phyloP scores from a whole-genome alignment of 2,797 vertebrate species.

The Pangasius djambal region DNA sequence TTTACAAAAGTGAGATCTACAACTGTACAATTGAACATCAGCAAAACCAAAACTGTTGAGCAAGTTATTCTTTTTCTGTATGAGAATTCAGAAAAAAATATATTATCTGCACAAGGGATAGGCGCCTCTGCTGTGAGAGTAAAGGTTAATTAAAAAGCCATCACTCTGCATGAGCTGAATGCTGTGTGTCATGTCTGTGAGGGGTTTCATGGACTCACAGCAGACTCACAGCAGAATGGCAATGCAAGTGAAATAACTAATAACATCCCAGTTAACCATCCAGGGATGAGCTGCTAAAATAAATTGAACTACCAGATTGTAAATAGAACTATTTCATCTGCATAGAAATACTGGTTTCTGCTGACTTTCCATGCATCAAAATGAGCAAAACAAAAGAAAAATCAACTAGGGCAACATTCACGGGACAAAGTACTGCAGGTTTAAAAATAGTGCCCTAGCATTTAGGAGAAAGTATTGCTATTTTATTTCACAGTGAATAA shows the following conservation, averaged over 20 bases:
- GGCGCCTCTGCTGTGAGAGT: constrained; percentile 23
- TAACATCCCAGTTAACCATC: constrained; percentile 45
- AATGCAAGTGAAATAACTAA: constrained; percentile 40
- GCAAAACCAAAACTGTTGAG: background rate
- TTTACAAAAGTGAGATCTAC: background rate
- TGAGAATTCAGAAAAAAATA: constrained; percentile 13
- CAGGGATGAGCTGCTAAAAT: constrained; percentile 26
- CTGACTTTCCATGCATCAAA: constrained; percentile 4
- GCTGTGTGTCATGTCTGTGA: constrained; percentile 24
- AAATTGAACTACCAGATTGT: constrained; percentile 36
- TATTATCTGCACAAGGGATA: constrained; percentile 16
- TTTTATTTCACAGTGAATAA: constrained; percentile 18
- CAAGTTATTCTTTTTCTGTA: background rate
- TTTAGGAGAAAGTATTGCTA: background rate
- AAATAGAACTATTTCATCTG: constrained; percentile 31
- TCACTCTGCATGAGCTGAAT: constrained; percentile 40
- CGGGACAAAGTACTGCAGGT: background rate
- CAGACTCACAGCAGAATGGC: constrained; percentile 26
- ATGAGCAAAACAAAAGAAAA: constrained; percentile 16
- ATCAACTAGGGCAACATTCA: background rate
- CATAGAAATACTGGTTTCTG: constrained; percentile 18
- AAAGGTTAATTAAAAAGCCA: constrained; percentile 47
- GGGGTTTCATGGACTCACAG: constrained; percentile 25
- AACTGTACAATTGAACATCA: background rate
- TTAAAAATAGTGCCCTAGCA: background rate